Evolutionary conservation across 2,113 vertebrate genomes (phyloP), one percentile per base, ranked within the genome.

Genomic region (Reinhardtius hippoglossoides): DNA sequence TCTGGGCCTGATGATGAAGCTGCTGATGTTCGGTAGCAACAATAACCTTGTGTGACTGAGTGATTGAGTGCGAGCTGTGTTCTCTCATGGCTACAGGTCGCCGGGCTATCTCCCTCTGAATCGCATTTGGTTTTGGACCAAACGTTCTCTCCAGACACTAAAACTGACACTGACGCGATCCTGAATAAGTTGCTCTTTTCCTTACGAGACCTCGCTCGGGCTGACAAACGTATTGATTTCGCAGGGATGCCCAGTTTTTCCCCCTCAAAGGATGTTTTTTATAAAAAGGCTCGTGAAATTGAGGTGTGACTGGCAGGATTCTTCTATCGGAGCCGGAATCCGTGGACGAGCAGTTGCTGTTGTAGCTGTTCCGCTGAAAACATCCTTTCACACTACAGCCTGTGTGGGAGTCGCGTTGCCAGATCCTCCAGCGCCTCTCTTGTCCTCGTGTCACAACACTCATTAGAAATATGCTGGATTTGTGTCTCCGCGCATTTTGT

Each of bases 1-100:
- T 80, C 80, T 73, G 71, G 60, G 50, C 65, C 61, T 58, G 57
- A 80, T 85, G 86, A 92, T 90, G 72, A 86, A 90, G 86, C 80
- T 75, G 86, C 69, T 80, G 70, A 75, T 80, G 80, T 90, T 80
- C 64, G 68, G 69, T n/a, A 76, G 66, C 71, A 78, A 90, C 82
- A 86, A 82, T 78, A 80, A 87, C 80, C 87, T 81, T 82, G 87
- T 76, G 72, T 64, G 63, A 81, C 50, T 64, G 83, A 67, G 72
- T 50, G 82, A 80, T 76, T 42, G 78, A 80, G 81, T 68, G 76
- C 27, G 23, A 60, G 67, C 60, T 54, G 50, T 9, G 50, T 50
- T 56, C 46, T 24, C 77, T 70, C 27, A 35, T 55, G 74, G 27
- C 75, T 56, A 52, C 37, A 13, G 40, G 40, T 42, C 40, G 40